Conservation (phyloP, 2,113 vertebrate species). For the Dipodomys merriami region DNA sequence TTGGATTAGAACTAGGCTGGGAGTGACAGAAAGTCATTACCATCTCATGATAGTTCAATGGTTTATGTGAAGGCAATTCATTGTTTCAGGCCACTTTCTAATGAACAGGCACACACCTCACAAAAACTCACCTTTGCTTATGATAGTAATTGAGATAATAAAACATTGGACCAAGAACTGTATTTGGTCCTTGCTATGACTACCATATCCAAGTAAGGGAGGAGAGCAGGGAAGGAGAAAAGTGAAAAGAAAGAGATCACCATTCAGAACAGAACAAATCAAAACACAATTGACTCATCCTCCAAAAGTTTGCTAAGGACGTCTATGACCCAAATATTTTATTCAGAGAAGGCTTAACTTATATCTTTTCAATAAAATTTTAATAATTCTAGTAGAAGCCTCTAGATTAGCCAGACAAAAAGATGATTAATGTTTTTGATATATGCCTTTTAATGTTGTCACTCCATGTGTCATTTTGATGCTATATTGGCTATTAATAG, state of each 20-base stretch:
- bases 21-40: constrained; percentile 78
- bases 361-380: constrained; percentile 41
- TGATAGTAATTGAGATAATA: constrained; percentile 57
- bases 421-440: constrained; percentile 14
- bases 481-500: neutral
- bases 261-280: neutral
- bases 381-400: constrained; percentile 15
- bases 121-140: constrained; percentile 64
- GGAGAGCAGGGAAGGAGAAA: neutral
- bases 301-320: constrained; percentile 3
- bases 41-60: constrained; percentile 72
- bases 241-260: neutral
- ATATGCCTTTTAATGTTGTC: neutral
- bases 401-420: constrained; percentile 4
- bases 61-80: constrained; percentile 73
- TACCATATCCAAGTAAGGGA: constrained; percentile 37
- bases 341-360: constrained; percentile 55
- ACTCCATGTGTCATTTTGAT: neutral
- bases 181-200: constrained; percentile 21
- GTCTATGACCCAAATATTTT: neutral
- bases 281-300: neutral
- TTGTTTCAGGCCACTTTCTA: constrained; percentile 75
- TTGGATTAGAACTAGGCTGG: constrained; percentile 64
- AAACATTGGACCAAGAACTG: constrained; percentile 63
- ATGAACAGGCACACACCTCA: constrained; percentile 69